phyloP scores from a whole-genome alignment of 2,797 vertebrate genomes.

The Sandelia bainsii region DNA sequence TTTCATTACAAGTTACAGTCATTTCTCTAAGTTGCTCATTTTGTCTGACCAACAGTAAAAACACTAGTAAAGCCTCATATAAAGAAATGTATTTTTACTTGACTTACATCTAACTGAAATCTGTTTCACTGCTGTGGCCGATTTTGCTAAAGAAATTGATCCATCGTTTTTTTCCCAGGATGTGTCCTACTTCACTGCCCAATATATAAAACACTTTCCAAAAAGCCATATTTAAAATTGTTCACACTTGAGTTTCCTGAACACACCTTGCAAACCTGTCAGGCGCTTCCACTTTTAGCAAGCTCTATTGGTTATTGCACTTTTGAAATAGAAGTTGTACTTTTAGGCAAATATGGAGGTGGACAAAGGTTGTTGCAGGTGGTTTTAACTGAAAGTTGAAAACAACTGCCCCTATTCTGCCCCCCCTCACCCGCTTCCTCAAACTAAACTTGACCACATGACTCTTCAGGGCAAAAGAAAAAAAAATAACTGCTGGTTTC shows the following conservation, averaged over 20 bases:
- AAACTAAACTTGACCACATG: slow-evolving; percentile 72
- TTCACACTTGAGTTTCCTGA: not conserved
- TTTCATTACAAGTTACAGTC: too few relatives aligned
- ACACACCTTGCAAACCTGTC: not conserved
- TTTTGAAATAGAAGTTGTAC: not conserved
- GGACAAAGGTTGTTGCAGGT: slow-evolving; percentile 49
- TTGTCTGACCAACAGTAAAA: not conserved
- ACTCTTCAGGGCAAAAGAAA: slow-evolving; percentile 29
- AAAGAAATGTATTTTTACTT: not conserved
- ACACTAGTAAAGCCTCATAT: not conserved
- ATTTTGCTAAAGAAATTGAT: slow-evolving; percentile 11
- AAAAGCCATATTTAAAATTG: not conserved
- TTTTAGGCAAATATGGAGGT: slow-evolving; percentile 1
- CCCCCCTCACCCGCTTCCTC: slow-evolving; percentile 27
- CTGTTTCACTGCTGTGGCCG: too few relatives aligned
- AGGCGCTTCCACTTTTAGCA: not conserved
- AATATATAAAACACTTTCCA: not conserved
- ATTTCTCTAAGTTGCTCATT: not conserved
- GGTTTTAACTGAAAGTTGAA: slow-evolving; percentile 68
- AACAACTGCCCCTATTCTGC: slow-evolving; percentile 20
- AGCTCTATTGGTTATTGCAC: not conserved
- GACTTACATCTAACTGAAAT: too few relatives aligned
- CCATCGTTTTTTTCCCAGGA: not conserved
- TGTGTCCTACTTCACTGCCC: not conserved
- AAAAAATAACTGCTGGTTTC: slow-evolving; percentile 37